Base-by-base conservation (phyloP, 2,113 vertebrate species). In the Pitta sordida region DNA sequence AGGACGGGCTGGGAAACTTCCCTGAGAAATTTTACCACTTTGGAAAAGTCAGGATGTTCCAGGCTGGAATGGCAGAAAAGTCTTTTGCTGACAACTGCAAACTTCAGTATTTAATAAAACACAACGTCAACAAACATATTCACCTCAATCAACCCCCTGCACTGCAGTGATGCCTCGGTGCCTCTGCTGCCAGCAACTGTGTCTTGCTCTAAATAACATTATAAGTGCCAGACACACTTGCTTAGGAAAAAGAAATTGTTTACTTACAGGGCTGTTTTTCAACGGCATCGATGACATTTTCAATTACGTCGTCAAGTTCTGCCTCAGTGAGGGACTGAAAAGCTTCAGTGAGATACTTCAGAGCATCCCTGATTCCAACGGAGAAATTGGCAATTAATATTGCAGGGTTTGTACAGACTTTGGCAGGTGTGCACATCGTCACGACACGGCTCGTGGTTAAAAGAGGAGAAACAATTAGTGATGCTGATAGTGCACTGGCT, bases 201-300 rank as follows among this genome's bases (percentile, higher is more conserved):
- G 23, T 39, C 48, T 88, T 53, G 74, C 69, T 58, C 55, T 13
- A 23, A 74, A 24, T 19, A 55, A 53, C 20, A 46, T n/a, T 37
- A 11, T 10, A 59, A 94, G 46, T 2, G 0, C 26, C 70, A 80
- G 30, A 63, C 22, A 84, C 92, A 82, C 8, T 26, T 22, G 70
- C 63, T 70, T 16, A 36, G 59, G 41, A 24, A 55, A 51, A 77
- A 58, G 3, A 23, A 78, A 77, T 6, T 44, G 46, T 74, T 94
- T 90, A 98, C 99, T 98, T 92, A 99, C 99, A 95, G 23, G 98
- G 98, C 46, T 99, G 99, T 63, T 99, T 99, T 90, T 99, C 99
- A 74, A 99, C 97, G 4, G 98, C 98, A 93, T 99, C 99, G 18
- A 99, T 98, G 79, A 99, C 98, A 90, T 95, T 98, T 96, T 99